phyloP scores from a whole-genome alignment of 1,140 invertebrate genomes.

The Littorina saxatilis region DNA sequence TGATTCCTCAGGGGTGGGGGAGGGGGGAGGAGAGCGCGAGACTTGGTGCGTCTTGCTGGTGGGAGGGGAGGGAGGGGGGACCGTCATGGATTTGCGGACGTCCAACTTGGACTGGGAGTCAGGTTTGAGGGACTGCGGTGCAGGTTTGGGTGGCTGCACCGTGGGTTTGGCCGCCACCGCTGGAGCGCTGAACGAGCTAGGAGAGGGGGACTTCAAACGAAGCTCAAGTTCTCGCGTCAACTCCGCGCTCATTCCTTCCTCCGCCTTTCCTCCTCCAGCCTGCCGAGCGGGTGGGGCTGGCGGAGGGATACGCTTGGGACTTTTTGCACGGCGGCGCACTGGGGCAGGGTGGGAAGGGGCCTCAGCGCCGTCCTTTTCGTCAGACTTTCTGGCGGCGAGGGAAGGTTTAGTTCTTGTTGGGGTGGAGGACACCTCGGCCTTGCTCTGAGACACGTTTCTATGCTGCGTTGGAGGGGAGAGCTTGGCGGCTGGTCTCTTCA shows the following conservation, averaged over 20 bases:
- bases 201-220: conserved; percentile 31
- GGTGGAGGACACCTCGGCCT: conserved; percentile 20
- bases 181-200: conserved; percentile 20
- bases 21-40: conserved; percentile 35
- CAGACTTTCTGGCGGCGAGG: conserved; percentile 4
- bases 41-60: conserved; percentile 31
- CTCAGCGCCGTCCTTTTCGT: conserved; percentile 32
- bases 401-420: conserved; percentile 22
- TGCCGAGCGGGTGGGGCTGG: conserved; percentile 40
- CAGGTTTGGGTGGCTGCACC: conserved; percentile 14
- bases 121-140: conserved; percentile 18
- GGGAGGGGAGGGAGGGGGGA: conserved; percentile 44
- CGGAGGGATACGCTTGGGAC: conserved; percentile 60
- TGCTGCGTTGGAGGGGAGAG: conserved; percentile 45
- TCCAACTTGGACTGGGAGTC: conserved; percentile 20
- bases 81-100: conserved; percentile 39
- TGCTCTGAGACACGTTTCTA: conserved; percentile 6
- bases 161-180: conserved; percentile 29
- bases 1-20: conserved; percentile 50
- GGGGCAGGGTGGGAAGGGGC: conserved; percentile 29
- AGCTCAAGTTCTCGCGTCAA: conserved; percentile 66
- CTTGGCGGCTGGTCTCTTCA: conserved; percentile 41
- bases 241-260: conserved; percentile 44
- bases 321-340: conserved; percentile 58
- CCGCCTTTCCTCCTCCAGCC: conserved; percentile 14